Evolutionary conservation across 1,140 invertebrate genomes (phyloP).

Genomic region (Physella acuta): DNA sequence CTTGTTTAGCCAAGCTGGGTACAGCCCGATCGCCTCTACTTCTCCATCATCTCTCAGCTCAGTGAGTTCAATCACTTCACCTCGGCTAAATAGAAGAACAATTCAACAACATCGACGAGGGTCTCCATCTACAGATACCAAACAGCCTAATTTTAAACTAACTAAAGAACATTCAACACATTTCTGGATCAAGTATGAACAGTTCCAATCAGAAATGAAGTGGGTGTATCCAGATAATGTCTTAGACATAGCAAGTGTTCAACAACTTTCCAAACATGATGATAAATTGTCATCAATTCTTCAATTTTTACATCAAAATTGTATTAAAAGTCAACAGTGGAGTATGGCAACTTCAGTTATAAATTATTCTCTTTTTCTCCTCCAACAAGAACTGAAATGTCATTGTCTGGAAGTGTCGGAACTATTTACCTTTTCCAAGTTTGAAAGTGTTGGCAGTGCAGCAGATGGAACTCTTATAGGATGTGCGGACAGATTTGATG

Average conservation of each 20-base stretch:
- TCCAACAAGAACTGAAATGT: slow-evolving; percentile 38
- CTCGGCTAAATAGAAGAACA: no score
- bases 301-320: slow-evolving; percentile 37
- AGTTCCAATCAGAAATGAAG: slow-evolving; percentile 10
- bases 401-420: slow-evolving; percentile 14
- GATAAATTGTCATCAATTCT: slow-evolving; percentile 29
- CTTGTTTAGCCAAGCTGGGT: not conserved
- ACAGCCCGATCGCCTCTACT: not conserved
- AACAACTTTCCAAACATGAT: not conserved
- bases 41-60: not conserved
- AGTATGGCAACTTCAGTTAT: slow-evolving; percentile 36
- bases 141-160: no score
- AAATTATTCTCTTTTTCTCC: slow-evolving; percentile 40
- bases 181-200: slow-evolving; percentile 29
- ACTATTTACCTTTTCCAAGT: slow-evolving; percentile 33
- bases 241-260: not conserved
- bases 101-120: no score
- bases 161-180: no score
- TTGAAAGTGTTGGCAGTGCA: slow-evolving; percentile 39
- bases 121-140: no score
- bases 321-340: slow-evolving; percentile 34
- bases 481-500: slow-evolving; percentile 39
- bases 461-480: slow-evolving; percentile 37
- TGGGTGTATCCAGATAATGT: slow-evolving; percentile 16
- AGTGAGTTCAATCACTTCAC: no score